These are phyloP conservation scores for Proales similis DNA, from an alignment of 1,140 invertebrate genomes.

Conservation along the genomic window DNA sequence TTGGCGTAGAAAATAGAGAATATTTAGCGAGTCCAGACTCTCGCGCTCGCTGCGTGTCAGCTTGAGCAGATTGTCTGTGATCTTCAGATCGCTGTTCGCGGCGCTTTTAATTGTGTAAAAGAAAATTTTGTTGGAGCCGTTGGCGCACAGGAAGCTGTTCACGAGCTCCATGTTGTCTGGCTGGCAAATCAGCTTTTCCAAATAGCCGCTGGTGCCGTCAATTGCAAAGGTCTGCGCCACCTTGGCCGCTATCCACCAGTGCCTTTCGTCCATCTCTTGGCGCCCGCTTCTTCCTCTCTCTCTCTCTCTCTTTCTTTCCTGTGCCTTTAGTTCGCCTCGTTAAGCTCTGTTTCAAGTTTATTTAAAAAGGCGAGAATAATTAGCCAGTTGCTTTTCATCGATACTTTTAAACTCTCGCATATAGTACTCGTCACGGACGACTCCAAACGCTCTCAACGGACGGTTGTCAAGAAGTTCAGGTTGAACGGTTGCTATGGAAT, in stretches of 20 bases:
- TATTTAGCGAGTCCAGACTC: slow-evolving; percentile 45
- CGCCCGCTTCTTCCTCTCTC: no score
- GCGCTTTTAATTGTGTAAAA: slow-evolving; percentile 47
- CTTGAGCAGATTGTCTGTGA: slow-evolving; percentile 46
- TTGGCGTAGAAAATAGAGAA: slow-evolving; percentile 49
- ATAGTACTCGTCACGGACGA: no score
- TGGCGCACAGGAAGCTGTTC: slow-evolving; percentile 47
- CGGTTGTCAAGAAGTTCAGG: no score
- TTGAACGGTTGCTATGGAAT: no score
- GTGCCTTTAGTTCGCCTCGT: no score
- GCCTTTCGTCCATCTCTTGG: slow-evolving; percentile 51
- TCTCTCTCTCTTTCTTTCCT: no score
- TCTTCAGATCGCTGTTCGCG: slow-evolving; percentile 43
- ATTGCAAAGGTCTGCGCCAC: slow-evolving; percentile 52
- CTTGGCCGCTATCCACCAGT: slow-evolving; percentile 53
- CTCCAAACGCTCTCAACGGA: no score
- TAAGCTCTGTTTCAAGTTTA: no score
- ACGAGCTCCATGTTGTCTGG: slow-evolving; percentile 45
- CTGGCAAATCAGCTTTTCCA: slow-evolving; percentile 51
- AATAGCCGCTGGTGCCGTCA: slow-evolving; percentile 46
- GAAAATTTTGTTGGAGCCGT: slow-evolving; percentile 49
- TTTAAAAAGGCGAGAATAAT: no score
- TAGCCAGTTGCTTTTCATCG: no score
- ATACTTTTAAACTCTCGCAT: no score
- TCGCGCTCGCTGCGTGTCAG: slow-evolving; percentile 44